phyloP scores from a whole-genome alignment of 2,113 vertebrate species.

The Chaetorhynchus papuensis region DNA sequence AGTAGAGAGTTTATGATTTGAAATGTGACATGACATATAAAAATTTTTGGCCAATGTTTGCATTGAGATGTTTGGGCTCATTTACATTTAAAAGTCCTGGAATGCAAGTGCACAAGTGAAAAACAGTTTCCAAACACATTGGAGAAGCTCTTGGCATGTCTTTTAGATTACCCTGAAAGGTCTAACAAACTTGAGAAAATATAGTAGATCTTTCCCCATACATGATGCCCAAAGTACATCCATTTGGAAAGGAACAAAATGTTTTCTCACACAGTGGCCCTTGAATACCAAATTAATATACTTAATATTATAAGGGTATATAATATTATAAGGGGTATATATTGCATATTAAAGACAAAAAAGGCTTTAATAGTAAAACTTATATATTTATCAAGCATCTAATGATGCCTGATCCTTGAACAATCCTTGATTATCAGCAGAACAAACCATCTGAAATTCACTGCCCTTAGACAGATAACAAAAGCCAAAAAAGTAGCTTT shows the following conservation, averaged over 20 bases:
- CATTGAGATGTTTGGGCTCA: not conserved
- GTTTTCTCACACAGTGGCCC: not conserved
- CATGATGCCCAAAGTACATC: not conserved
- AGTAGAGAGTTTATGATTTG: not conserved
- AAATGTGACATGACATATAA: not conserved
- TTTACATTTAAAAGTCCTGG: not conserved
- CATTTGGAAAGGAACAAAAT: not conserved
- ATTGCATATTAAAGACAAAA: not conserved
- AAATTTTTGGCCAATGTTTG: not conserved
- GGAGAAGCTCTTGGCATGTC: not conserved
- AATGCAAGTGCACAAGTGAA: not conserved
- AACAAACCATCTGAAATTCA: constrained; percentile 38
- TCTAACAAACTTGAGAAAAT: not conserved
- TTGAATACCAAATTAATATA: not conserved
- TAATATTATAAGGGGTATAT: not conserved
- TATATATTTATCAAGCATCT: constrained; percentile 10
- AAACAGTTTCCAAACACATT: not conserved
- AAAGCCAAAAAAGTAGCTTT: constrained; percentile 27
- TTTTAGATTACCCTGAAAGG: not conserved
- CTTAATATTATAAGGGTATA: too few species aligned
- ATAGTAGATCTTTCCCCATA: not conserved
- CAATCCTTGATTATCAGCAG: constrained; percentile 37
- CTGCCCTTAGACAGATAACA: constrained; percentile 13
- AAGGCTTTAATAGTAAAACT: not conserved
- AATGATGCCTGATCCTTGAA: constrained; percentile 31